Evolutionary conservation across 2,888 invertebrate species (phyloP).

Genomic region (Rhabditoides inermis): DNA sequence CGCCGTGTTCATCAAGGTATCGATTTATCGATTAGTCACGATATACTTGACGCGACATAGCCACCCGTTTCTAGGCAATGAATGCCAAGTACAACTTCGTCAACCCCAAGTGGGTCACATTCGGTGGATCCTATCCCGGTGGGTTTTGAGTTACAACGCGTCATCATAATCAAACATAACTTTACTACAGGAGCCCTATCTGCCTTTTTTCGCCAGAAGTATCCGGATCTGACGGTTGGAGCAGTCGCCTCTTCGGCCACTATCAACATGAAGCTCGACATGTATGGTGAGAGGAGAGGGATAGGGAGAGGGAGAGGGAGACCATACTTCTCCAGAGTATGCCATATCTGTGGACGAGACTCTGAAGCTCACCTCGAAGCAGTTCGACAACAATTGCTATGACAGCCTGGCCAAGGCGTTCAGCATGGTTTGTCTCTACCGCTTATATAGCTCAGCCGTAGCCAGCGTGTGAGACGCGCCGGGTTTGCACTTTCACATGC

Average conservation of each 20-base stretch:
- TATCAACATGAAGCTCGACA: slow-evolving; percentile 29
- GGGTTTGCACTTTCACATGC: no score
- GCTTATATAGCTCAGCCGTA: no score
- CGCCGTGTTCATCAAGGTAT: no score
- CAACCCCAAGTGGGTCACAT: slow-evolving; percentile 44
- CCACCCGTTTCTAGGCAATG: slow-evolving; percentile 62
- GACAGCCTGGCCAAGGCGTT: no score
- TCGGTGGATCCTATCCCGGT: slow-evolving; percentile 44
- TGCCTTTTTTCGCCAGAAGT: slow-evolving; percentile 37
- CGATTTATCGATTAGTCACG: no score
- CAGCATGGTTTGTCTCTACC: no score
- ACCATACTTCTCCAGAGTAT: neutral
- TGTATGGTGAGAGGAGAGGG: slow-evolving; percentile 27
- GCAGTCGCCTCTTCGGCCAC: slow-evolving; percentile 34
- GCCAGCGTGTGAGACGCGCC: no score
- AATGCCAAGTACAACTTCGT: slow-evolving; percentile 23
- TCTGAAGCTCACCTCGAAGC: no score
- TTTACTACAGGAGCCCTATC: slow-evolving; percentile 30
- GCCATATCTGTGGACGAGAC: no score
- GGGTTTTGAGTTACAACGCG: neutral
- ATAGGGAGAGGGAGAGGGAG: no score
- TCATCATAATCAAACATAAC: neutral
- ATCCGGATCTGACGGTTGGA: slow-evolving; percentile 33
- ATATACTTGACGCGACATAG: no score
- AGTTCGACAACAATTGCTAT: no score